These are phyloP conservation scores for Torymus texanus DNA, from an alignment of 2,888 invertebrate species.

Conservation along the genomic window DNA sequence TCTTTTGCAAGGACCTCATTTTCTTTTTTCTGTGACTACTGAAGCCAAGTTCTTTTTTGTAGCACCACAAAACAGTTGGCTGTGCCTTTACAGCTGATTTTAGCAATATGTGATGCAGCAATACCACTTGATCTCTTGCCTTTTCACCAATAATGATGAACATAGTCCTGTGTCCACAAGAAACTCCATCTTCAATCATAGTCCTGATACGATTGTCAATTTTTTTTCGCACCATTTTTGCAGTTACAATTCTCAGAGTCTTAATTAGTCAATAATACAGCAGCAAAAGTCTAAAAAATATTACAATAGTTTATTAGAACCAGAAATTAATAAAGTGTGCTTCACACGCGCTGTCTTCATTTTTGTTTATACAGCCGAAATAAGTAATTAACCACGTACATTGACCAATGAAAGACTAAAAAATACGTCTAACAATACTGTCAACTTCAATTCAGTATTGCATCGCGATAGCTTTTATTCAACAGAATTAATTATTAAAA, in stretches of 20 bases:
- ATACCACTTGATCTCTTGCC: conserved; percentile 96
- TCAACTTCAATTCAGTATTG: no score
- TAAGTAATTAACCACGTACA: no score
- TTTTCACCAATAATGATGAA: conserved; percentile 97
- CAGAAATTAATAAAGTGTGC: no score
- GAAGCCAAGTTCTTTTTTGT: conserved; percentile 86
- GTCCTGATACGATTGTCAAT: conserved; percentile 96
- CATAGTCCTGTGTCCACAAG: conserved; percentile 92
- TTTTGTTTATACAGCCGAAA: no score
- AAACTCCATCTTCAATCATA: conserved; percentile 97
- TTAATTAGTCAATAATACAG: no score
- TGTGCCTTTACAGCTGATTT: conserved; percentile 95
- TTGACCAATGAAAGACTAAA: no score
- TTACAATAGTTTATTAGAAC: no score
- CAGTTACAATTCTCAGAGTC: background rate
- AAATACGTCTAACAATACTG: no score
- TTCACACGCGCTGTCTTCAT: no score
- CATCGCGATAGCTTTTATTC: no score
- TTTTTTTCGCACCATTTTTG: conserved; percentile 92
- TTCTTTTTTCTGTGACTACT: conserved; percentile 92
- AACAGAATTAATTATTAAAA: no score
- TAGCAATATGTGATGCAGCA: conserved; percentile 97
- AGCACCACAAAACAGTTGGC: conserved; percentile 98
- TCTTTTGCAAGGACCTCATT: conserved; percentile 87
- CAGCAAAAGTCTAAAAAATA: no score